phyloP scores from a whole-genome alignment of 2,888 invertebrate species.

The Caenorhabditis zanzibari region DNA sequence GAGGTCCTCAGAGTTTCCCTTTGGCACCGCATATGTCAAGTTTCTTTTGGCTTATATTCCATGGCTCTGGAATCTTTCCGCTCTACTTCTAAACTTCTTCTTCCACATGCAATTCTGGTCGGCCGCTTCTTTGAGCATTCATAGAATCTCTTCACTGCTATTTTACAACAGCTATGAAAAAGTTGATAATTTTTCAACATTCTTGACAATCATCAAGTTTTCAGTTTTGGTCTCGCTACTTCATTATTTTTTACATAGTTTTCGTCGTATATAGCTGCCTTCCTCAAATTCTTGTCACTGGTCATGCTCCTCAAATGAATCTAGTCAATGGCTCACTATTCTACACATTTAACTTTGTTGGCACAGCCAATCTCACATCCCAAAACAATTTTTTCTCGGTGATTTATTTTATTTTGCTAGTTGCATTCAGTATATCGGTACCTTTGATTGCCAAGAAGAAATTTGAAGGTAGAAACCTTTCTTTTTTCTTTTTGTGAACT shows the following conservation, averaged over 20 bases:
- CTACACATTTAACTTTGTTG: background rate
- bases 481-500: too few relatives aligned
- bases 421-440: background rate
- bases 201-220: background rate
- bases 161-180: conserved; percentile 17
- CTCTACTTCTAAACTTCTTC: conserved; percentile 16
- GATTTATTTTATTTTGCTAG: background rate
- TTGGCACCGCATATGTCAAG: background rate
- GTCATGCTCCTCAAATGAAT: background rate
- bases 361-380: background rate
- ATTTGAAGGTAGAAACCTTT: conserved; percentile 1
- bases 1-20: conserved; percentile 3
- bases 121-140: conserved; percentile 13
- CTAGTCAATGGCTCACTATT: conserved; percentile 7
- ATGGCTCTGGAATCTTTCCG: conserved; percentile 10
- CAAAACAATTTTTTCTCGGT: background rate
- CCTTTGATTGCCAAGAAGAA: background rate
- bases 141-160: conserved; percentile 14
- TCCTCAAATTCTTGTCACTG: background rate
- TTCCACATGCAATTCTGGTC: conserved; percentile 37
- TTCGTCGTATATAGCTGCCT: conserved; percentile 10
- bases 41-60: conserved; percentile 13
- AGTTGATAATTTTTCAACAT: background rate
- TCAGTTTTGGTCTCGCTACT: conserved; percentile 33
- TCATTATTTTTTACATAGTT: background rate